phyloP scores from a whole-genome alignment of 2,113 vertebrate genomes.

The Talpa occidentalis region DNA sequence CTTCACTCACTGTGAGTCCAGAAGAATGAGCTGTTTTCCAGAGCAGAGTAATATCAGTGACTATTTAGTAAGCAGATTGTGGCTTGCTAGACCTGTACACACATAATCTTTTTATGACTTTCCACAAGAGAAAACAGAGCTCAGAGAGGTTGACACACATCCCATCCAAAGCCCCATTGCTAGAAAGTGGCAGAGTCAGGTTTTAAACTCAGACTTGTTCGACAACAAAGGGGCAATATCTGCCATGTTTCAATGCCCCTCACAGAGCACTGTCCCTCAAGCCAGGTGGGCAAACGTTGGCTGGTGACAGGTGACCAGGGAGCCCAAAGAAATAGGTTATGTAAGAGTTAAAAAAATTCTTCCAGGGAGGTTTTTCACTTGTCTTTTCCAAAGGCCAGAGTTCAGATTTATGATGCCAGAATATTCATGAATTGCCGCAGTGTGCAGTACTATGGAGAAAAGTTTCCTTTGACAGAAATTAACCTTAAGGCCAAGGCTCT shows the following conservation, averaged over 20 bases:
- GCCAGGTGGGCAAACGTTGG: background rate
- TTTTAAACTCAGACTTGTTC: background rate
- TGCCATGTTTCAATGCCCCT: accelerated
- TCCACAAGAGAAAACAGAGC: background rate
- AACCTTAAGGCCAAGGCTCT: conserved; percentile 48
- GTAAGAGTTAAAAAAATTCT: conserved; percentile 60
- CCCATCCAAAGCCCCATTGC: background rate
- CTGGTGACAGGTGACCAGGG: background rate
- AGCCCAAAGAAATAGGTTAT: background rate
- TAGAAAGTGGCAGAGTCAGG: background rate
- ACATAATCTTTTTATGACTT: background rate
- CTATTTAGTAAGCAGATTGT: background rate
- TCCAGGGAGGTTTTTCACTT: conserved; percentile 60
- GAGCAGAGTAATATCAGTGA: background rate
- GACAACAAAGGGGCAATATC: background rate
- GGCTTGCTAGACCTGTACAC: accelerated
- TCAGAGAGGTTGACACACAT: background rate
- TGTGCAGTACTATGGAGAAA: conserved; percentile 19
- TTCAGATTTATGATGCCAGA: conserved; percentile 65
- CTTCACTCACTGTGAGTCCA: background rate
- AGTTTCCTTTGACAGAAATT: conserved; percentile 27
- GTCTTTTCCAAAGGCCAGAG: conserved; percentile 57
- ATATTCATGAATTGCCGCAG: conserved; percentile 70
- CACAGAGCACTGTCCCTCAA: background rate
- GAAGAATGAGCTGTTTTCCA: background rate